These are phyloP conservation scores for Agonopterix heracliana DNA, from an alignment of 2,888 invertebrate species.

Conservation along the genomic window DNA sequence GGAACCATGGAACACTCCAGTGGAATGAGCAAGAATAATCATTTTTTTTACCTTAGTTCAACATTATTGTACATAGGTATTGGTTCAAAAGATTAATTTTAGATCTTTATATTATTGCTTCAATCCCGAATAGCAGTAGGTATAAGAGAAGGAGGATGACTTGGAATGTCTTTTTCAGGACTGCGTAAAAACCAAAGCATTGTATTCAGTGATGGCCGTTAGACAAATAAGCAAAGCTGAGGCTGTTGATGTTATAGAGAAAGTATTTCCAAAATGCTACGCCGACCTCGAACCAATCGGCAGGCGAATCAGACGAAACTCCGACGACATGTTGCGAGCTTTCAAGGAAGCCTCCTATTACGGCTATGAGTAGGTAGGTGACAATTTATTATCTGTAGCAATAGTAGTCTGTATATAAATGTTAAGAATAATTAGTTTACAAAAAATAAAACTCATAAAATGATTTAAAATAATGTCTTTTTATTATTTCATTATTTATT, in stretches of 20 bases:
- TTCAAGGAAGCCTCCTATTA: slow-evolving; percentile 85
- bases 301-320: slow-evolving; percentile 83
- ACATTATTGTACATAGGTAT: no score
- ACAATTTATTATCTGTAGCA: slow-evolving; percentile 3
- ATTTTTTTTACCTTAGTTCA: no score
- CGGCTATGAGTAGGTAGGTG: slow-evolving; percentile 78
- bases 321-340: slow-evolving; percentile 84
- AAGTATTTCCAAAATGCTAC: slow-evolving; percentile 94
- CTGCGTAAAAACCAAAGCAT: slow-evolving; percentile 93
- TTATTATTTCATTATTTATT: slow-evolving; percentile 59
- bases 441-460: slow-evolving; percentile 45
- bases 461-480: slow-evolving; percentile 74
- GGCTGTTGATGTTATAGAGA: slow-evolving; percentile 86
- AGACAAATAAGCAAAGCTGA: slow-evolving; percentile 82
- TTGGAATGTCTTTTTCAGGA: slow-evolving; percentile 65
- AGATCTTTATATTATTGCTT: no score
- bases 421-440: slow-evolving; percentile 20
- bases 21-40: no score
- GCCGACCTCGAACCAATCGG: slow-evolving; percentile 95
- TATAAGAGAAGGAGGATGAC: no score
- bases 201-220: slow-evolving; percentile 88
- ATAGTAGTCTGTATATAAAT: slow-evolving; percentile 17
- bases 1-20: no score
- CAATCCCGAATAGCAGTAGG: no score
- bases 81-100: no score